Evolutionary conservation across 2,797 vertebrate species (phyloP), one percentile per base, ranked within the genome.

Genomic region (Melanitta fusca): DNA sequence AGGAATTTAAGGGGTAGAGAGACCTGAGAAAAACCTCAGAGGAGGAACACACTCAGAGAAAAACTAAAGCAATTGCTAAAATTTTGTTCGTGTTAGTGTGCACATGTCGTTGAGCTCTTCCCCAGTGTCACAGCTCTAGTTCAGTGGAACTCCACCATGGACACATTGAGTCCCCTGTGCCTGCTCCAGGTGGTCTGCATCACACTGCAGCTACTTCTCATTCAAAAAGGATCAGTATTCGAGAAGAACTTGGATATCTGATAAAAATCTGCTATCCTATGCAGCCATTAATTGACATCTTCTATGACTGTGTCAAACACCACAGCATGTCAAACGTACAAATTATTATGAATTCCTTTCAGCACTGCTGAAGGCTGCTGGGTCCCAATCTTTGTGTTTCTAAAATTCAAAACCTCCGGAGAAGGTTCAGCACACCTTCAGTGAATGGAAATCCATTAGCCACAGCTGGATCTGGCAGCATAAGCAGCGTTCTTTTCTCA

Each of bases 41-140:
- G 78, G 54, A 89, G 74, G 80, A 96, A 91, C 85, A 89, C 13
- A 32, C 61, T 85, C 80, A 79, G 32, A 90, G 43, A 51, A 89
- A 71, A 92, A 87, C 45, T 69, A 68, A 64, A 87, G 38, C 36
- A 68, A 18, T 30, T 60, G 43, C 70, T 91, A 83, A 91, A 79
- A 17, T 71, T 70, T 66, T 49, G 32, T 45, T 87, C 25, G 20
- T 36, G 68, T 8, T 77, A 43, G 13, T 60, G 34, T 36, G 78
- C 34, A 51, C 5, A 7, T 4, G 15, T 38, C 0, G 2, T 34
- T 38, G 36, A 88, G 68, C 47, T 54, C 56, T 71, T 65, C 28
- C 32, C 28, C 2, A 1, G 51, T 32, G 65, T 54, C 13, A 7
- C 39, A 69, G 57, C 64, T 27, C 18, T 8, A 12, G 43, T 54